Evolutionary conservation across 2,797 vertebrate species (phyloP), one percentile per base, ranked within the genome.

Genomic region (Aselliscus stoliczkanus): DNA sequence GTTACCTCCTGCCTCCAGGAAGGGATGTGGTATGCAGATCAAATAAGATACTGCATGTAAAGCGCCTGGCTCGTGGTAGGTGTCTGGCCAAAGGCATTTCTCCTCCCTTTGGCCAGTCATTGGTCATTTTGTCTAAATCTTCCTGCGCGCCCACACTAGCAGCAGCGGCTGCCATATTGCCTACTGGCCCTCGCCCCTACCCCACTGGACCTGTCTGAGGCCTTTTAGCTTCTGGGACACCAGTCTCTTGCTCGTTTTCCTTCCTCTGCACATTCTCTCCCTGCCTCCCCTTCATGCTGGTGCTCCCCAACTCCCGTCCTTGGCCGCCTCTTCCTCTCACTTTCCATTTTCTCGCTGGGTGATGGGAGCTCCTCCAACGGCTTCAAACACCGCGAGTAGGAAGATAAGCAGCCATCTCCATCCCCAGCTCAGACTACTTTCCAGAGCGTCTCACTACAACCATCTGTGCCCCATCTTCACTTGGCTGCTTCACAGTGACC

Each of bases 11-110:
- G 15, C 17, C 29, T 60, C 27, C 2, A 50, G 50, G 52, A 73
- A 76, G 1, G 3, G 37, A 25, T 1, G 60, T 64, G 37, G 25
- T 1, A 54, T 64, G 37, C 27, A 42, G 29, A 80, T 52, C 12
- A 29, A 20, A 18, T 5, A 11, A n/a, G n/a, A 14, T 4, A 14
- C 58, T 8, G 31, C 0, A 21, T 20, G 2, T 0, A 7, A 25
- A 25, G 13, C 1, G 0, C n/a, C 44, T 1, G 1, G 64, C 31
- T 80, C 52, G 2, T 0, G 4, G 52, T 0, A n/a, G 64, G 18
- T 1, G 60, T 58, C 39, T 8, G 15, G 2, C 39, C 39, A 4
- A 62, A 62, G 70, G 42, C 31, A 4, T 13, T 23, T 31, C 37
- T 56, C 42, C 47, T 50, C 18, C 29, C n/a, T 37, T 23, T 7